These are phyloP conservation scores for Paedocypris sp. DNA, from an alignment of 2,113 vertebrate genomes.

Conservation along the genomic window DNA sequence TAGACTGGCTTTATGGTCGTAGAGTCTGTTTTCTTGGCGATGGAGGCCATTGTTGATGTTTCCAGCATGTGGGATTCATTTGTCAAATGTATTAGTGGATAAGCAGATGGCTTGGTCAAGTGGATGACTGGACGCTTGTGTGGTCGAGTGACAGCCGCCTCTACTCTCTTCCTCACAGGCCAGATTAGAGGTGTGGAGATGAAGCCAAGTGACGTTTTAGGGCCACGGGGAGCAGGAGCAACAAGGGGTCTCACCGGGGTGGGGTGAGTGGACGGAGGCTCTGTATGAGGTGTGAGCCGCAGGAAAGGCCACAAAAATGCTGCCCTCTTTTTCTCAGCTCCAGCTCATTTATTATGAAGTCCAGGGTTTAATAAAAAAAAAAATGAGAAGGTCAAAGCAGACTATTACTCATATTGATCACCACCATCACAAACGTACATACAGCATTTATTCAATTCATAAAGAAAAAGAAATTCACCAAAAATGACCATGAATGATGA, in stretches of 20 bases:
- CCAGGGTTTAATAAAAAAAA: slow-evolving; percentile 4
- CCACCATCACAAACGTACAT: too few relatives aligned
- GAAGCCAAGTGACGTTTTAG: slow-evolving; percentile 60
- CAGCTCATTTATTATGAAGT: slow-evolving; percentile 9
- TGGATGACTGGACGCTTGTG: slow-evolving; percentile 38
- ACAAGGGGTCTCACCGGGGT: slow-evolving; percentile 18
- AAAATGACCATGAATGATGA: too few relatives aligned
- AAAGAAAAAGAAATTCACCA: too few relatives aligned
- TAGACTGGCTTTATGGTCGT: not conserved
- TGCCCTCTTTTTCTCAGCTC: slow-evolving; percentile 33
- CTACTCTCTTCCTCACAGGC: slow-evolving; percentile 62
- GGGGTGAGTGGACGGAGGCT: slow-evolving; percentile 7
- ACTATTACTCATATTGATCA: slow-evolving; percentile 30
- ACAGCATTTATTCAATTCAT: too few relatives aligned
- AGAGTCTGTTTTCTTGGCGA: slow-evolving; percentile 26
- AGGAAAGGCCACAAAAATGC: slow-evolving; percentile 34
- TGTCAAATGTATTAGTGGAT: not conserved
- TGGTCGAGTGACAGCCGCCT: slow-evolving; percentile 13
- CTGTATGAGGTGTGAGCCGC: slow-evolving; percentile 13
- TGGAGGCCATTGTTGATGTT: not conserved
- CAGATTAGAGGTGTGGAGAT: slow-evolving; percentile 73
- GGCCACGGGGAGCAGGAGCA: slow-evolving; percentile 23
- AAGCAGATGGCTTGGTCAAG: slow-evolving; percentile 49
- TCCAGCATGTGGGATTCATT: slow-evolving; percentile 4
- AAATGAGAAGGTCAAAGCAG: slow-evolving; percentile 33